Evolutionary conservation across 2,113 vertebrate genomes (phyloP).

Genomic region (Ranitomeya imitator): DNA sequence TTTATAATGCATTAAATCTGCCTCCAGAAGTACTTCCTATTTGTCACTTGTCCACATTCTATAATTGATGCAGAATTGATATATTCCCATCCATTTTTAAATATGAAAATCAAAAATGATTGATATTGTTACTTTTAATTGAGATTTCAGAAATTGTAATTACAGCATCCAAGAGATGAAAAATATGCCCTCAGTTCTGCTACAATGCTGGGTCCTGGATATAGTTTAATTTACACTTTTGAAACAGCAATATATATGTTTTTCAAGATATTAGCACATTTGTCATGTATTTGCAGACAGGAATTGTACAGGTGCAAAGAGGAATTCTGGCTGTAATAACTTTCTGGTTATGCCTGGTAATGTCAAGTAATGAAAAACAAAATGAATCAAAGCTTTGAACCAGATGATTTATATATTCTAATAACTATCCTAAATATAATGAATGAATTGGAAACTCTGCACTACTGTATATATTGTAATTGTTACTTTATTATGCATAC

Average conservation of each 20-base stretch:
- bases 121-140: conserved; percentile 47
- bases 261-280: conserved; percentile 49
- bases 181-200: conserved; percentile 30
- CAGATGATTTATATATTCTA: neutral
- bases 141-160: conserved; percentile 47
- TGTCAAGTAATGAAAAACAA: conserved; percentile 8
- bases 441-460: neutral
- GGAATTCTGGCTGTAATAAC: conserved; percentile 23
- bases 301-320: conserved; percentile 35
- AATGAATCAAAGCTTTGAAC: neutral
- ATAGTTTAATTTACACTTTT: conserved; percentile 48
- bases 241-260: conserved; percentile 35
- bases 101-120: conserved; percentile 49
- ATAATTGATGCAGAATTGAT: conserved; percentile 39
- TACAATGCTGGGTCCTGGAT: conserved; percentile 17
- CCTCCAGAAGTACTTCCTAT: conserved; percentile 22
- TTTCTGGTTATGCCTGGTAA: conserved; percentile 19
- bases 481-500: neutral
- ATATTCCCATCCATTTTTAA: conserved; percentile 43
- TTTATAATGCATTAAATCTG: conserved; percentile 22
- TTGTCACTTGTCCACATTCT: conserved; percentile 29
- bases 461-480: neutral
- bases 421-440: neutral
- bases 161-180: conserved; percentile 33
- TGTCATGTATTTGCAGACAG: conserved; percentile 40